Conservation (phyloP, 2,797 vertebrate species). For the Danio kyathit region DNA sequence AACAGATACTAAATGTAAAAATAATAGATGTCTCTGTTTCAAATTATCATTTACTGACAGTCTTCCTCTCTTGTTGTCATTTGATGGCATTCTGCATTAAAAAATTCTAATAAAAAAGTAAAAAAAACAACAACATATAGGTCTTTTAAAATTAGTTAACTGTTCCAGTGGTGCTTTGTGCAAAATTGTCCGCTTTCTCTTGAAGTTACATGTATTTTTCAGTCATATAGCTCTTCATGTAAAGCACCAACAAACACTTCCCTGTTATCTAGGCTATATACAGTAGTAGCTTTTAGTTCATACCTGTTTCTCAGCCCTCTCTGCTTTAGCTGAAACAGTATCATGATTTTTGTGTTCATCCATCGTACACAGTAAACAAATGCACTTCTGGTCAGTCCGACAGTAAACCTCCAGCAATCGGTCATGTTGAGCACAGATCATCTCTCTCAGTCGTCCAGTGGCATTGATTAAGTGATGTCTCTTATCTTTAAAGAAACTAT, state of each 20-base stretch:
- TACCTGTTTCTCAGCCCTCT: conserved; percentile 2
- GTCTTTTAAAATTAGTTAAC: too few relatives aligned
- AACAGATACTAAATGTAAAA: too few relatives aligned
- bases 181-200: background rate
- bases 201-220: background rate
- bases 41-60: background rate
- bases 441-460: background rate
- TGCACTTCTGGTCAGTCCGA: background rate
- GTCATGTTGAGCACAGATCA: background rate
- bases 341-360: background rate
- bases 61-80: background rate
- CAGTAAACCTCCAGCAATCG: background rate
- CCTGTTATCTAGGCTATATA: too few relatives aligned
- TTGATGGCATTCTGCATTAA: too few relatives aligned
- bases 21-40: background rate
- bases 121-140: too few relatives aligned
- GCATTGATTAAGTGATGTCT: background rate
- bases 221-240: too few relatives aligned
- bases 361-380: background rate
- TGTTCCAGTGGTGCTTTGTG: too few relatives aligned
- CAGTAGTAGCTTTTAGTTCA: too few relatives aligned
- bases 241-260: too few relatives aligned
- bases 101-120: too few relatives aligned
- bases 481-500: background rate
- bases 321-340: background rate